Evolutionary conservation across 2,888 invertebrate species (phyloP), one percentile per base, ranked within the genome.

Genomic region (Harpalus rufipes): DNA sequence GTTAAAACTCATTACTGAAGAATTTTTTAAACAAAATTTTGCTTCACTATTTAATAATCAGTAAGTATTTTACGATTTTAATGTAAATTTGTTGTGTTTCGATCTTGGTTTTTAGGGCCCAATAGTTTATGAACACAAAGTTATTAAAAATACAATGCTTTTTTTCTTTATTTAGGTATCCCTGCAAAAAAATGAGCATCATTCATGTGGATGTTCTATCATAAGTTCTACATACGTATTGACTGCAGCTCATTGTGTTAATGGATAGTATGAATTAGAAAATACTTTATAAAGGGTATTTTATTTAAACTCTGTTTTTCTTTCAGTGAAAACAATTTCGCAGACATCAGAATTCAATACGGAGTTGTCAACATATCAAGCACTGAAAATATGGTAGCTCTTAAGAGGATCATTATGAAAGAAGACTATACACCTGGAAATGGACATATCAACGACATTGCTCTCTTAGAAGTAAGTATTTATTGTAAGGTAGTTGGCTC

Each of bases 171-270:
- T 32, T 32, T 32, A 88, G 88, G 88, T 87, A 0, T 88, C 88
- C 0, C 63, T 88, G n/a, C 84, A 87, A n/a, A 86, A 86, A 56
- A 83, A 32, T 16, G 81, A 81, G 8, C 65, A 51, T 7, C 88
- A 87, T 82, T 85, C 86, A 25, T 88, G 88, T 68, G 87, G 87
- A 16, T 87, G 86, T 10, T 86, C 87, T 1, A 87, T 88, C 63
- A 85, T 88, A 44, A 86, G 86, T 56, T 18, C 84, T 39, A 85
- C 79, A 41, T 87, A 87, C 85, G 81, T 88, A 14, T 76, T 88
- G 25, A 88, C 88, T 10, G 88, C 87, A 7, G 87, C 87, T 0
- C 87, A 87, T 81, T 87, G 87, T 78, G 85, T 87, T 65, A 80
- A 82, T 78, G 59, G 51, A 8, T 68, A 84, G 87, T 87, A 86